Percentiles rank a stretch among this genome's conserved stretches.
These are phyloP conservation scores for Monomorium pharaonis DNA, from an alignment of 1,140 invertebrate genomes.

Conservation along the genomic window DNA sequence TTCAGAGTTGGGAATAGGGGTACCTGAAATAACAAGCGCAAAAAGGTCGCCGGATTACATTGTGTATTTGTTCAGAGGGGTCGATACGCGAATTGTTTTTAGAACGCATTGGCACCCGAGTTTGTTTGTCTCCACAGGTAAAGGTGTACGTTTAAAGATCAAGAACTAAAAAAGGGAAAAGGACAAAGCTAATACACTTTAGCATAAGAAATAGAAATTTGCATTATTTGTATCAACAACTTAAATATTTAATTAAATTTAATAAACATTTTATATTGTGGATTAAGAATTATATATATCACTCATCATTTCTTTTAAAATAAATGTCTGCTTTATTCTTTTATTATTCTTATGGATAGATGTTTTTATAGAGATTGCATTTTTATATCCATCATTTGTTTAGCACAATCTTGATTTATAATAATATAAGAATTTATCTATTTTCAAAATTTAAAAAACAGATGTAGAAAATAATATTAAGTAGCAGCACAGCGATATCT, in stretches of 20 bases:
- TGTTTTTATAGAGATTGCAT: neutral
- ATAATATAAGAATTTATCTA: neutral
- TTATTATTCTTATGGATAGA: neutral
- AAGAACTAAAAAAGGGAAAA: neutral
- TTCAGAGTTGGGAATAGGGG: slow-evolving; percentile 39
- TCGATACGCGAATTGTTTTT: slow-evolving; percentile 65
- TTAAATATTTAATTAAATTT: neutral
- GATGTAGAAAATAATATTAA: neutral
- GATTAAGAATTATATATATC: neutral
- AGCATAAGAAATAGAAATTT: neutral
- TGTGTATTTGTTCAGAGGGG: slow-evolving; percentile 68
- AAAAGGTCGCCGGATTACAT: slow-evolving; percentile 63
- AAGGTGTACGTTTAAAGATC: slow-evolving; percentile 31
- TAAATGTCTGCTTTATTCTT: neutral
- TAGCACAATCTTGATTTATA: neutral
- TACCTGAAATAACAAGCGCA: slow-evolving; percentile 71
- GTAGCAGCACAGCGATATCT: neutral
- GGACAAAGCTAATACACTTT: neutral
- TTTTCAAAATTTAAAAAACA: neutral
- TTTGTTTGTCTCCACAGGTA: slow-evolving; percentile 43
- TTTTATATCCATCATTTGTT: neutral
- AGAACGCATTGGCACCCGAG: slow-evolving; percentile 16
- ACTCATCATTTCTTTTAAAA: neutral
- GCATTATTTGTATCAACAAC: neutral
- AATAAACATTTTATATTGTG: neutral